Percentiles rank a stretch among this genome's conserved stretches.
Conservation (phyloP, 2,113 vertebrate genomes). For the Todiramphus chloris region DNA sequence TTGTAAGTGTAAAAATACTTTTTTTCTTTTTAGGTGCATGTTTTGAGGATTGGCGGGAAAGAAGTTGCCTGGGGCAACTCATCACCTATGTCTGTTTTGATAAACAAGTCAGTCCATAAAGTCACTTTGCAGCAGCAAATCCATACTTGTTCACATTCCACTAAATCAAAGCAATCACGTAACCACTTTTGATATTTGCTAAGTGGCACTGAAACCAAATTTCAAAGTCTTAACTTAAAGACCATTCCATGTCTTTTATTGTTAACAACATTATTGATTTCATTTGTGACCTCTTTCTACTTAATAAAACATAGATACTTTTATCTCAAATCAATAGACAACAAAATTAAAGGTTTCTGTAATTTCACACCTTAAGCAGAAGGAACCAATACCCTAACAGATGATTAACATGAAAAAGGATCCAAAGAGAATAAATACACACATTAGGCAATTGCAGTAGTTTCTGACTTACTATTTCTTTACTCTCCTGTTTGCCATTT, state of each 20-base stretch:
- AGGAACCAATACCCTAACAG: neutral
- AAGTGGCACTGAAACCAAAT: neutral
- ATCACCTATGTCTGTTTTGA: neutral
- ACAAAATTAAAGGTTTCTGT: neutral
- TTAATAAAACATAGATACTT: neutral
- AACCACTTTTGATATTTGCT: neutral
- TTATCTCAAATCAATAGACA: neutral
- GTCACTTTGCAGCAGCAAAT: neutral
- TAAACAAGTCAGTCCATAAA: neutral
- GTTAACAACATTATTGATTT: neutral
- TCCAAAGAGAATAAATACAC: neutral
- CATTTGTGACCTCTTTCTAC: neutral
- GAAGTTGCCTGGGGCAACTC: neutral
- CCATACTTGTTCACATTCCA: neutral
- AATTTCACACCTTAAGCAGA: neutral
- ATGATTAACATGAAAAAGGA: neutral
- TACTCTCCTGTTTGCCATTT: slow-evolving; percentile 62
- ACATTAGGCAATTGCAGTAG: neutral
- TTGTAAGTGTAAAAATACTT: neutral
- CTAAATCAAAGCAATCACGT: neutral
- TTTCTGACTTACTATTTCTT: slow-evolving; percentile 65
- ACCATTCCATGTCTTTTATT: neutral
- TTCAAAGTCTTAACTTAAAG: neutral
- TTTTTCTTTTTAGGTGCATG: neutral
- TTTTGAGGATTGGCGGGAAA: neutral